Evolutionary conservation across 2,113 vertebrate genomes (phyloP).

Genomic region (Felis chaus): DNA sequence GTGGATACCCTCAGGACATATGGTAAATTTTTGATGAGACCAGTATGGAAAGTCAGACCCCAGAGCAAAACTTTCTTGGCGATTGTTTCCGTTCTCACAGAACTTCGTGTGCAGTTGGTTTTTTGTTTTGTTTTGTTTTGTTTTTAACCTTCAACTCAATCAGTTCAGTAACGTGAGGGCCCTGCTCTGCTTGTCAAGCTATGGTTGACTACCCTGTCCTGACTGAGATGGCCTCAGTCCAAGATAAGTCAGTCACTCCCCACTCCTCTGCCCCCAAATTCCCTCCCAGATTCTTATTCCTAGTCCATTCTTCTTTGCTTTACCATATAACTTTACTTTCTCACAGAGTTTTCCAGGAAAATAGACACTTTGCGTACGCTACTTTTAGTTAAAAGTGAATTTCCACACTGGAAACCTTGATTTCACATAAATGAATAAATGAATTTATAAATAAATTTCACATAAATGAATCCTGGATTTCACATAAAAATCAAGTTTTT

Average conservation of each 20-base stretch:
- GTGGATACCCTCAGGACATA: neutral
- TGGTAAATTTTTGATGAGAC: slow-evolving; percentile 40
- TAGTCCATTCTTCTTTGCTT: neutral
- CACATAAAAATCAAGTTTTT: slow-evolving; percentile 46
- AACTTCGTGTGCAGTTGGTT: neutral
- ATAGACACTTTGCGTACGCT: neutral
- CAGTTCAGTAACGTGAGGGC: no score
- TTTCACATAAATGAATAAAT: neutral
- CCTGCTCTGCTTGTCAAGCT: neutral
- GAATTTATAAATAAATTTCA: neutral
- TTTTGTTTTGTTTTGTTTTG: neutral
- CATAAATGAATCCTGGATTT: neutral
- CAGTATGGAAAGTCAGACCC: neutral
- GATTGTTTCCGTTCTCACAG: slow-evolving; percentile 4
- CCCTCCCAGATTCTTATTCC: neutral
- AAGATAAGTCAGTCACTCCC: neutral
- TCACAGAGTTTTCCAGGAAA: slow-evolving; percentile 47
- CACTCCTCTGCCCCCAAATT: neutral
- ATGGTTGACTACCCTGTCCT: accelerated
- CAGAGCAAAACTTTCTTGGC: neutral
- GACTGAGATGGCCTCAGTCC: neutral
- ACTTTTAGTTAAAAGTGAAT: neutral
- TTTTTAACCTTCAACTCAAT: neutral
- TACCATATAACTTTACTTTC: slow-evolving; percentile 1
- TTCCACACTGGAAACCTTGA: slow-evolving; percentile 27